A percentile compares a stretch with the other conserved stretches of the same genome.
These are phyloP conservation scores for Pseudoatta argentina DNA, from an alignment of 1,140 invertebrate species.

Conservation along the genomic window DNA sequence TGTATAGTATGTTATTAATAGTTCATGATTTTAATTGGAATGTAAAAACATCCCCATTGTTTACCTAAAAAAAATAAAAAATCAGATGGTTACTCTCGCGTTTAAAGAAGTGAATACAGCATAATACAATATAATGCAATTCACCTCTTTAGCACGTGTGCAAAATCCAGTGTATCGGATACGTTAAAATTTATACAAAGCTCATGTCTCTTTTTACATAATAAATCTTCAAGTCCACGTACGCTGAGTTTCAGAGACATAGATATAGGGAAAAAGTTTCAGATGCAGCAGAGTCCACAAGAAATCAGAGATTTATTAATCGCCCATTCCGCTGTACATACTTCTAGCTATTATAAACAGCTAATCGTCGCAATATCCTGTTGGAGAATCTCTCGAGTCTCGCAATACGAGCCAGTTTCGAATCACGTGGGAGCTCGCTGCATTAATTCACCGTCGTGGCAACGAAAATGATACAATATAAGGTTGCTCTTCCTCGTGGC, in stretches of 20 bases:
- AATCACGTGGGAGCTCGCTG: neutral
- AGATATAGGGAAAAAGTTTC: neutral
- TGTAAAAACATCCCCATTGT: no score
- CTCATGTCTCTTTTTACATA: constrained; percentile 1
- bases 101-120: neutral
- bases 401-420: neutral
- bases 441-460: constrained; percentile 34
- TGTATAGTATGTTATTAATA: no score
- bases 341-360: constrained; percentile 4
- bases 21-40: no score
- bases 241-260: neutral
- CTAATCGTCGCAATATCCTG: constrained; percentile 7
- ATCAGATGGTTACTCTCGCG: no score
- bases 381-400: neutral
- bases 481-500: neutral
- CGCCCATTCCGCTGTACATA: neutral
- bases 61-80: no score
- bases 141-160: neutral
- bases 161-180: neutral
- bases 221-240: constrained; percentile 13
- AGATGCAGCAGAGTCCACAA: neutral
- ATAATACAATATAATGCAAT: neutral
- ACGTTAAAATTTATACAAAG: constrained; percentile 6
- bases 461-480: constrained; percentile 6
- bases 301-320: constrained; percentile 48